Percentiles rank a stretch among this genome's conserved stretches.
phyloP scores from a whole-genome alignment of 2,888 invertebrate genomes.

The Tortrix viridana region DNA sequence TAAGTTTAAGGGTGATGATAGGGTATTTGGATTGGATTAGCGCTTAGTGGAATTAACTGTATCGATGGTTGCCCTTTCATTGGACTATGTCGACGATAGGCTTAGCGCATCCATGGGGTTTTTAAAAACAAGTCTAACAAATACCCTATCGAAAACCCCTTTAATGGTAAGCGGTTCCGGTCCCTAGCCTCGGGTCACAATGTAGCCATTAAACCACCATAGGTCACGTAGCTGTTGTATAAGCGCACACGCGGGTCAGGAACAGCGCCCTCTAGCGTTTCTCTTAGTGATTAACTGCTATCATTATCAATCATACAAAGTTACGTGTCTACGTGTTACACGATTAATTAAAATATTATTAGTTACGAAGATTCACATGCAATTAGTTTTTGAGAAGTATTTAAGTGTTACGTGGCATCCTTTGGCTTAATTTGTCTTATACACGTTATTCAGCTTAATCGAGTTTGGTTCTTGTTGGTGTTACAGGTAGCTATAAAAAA shows the following conservation, averaged over 20 bases:
- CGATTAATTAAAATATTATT: constrained; percentile 19
- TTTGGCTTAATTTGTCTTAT: background rate
- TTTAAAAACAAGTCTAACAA: too few species aligned
- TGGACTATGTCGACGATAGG: too few species aligned
- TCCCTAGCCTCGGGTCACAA: background rate
- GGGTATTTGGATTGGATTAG: too few species aligned
- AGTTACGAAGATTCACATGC: constrained; percentile 14
- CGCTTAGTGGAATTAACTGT: too few species aligned
- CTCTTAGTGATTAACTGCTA: constrained; percentile 23
- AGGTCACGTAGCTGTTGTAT: constrained; percentile 16
- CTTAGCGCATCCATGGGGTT: too few species aligned
- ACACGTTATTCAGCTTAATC: background rate
- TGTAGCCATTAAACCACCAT: background rate
- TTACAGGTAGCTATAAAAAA: too few species aligned
- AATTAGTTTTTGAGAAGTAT: constrained; percentile 15
- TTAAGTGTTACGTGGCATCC: background rate
- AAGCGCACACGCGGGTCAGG: constrained; percentile 9
- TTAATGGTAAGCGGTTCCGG: too few species aligned
- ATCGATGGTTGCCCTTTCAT: too few species aligned
- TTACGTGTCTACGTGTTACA: constrained; percentile 23
- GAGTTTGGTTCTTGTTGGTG: too few species aligned
- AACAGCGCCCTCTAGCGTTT: background rate
- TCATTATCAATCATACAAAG: constrained; percentile 17
- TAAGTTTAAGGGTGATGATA: too few species aligned
- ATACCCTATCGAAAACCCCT: too few species aligned